Evolutionary conservation across 1,140 invertebrate species (phyloP), one percentile per base, ranked within the genome.

Genomic region (Saccostrea glomerata): DNA sequence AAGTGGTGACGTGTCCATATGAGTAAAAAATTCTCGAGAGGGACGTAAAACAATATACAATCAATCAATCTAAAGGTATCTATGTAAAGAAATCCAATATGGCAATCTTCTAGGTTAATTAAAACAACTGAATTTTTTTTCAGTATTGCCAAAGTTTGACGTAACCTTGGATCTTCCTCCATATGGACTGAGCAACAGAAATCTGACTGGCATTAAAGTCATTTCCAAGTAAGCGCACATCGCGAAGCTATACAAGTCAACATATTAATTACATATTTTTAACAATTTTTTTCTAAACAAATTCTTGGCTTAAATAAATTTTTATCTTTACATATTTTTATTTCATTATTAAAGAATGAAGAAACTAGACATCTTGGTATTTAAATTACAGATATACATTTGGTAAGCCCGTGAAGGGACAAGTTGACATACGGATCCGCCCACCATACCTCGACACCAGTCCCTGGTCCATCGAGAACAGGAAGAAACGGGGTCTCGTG

Each of bases 61-160:
- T 36, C 30, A 47, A 47, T 7, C 5, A 47, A 47, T 47, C 47
- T 47, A 47, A 6, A 47, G 9, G 9, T 9, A 47, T 47, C 1
- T 9, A 3, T 47, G 47, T 9, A 1, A 47, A 47, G 47, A 7
- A 7, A 47, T 5, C 0, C 4, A 15, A 20, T 3, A 84, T 47
- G 30, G 6, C 9, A 15, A 17, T 84, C 17, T 36, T 84, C 0
- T 2, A 2, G 0, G 13, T 84, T 55, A 23, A 23, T 30, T 23
- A n/a, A n/a, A 25, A 23, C 11, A 6, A 12, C 20, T 17, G n/a
- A 25, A 13, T 84, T 82, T 88, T 12, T 11, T 89, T 86, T 87
- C 84, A 92, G 91, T 92, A 7, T 86, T 92, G 30, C 92, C 92
- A 20, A 92, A 92, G 85, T 92, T 92, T 89, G 92, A 92, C 58